These are phyloP conservation scores for Amphiprion ocellaris DNA, from an alignment of 2,113 vertebrate species.

Conservation along the genomic window DNA sequence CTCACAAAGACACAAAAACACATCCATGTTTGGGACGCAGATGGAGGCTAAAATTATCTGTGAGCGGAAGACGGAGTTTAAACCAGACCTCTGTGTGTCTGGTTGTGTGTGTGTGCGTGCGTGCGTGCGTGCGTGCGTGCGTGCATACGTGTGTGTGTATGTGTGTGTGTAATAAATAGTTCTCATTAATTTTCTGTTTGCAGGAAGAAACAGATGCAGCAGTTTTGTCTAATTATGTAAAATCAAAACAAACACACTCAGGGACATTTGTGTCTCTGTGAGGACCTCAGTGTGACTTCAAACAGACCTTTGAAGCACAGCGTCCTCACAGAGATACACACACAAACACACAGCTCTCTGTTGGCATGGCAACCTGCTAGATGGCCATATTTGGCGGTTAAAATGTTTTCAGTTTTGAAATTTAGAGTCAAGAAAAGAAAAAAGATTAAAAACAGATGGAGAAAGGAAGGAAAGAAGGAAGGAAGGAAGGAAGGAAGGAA, in stretches of 20 bases:
- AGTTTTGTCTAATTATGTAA: conserved; percentile 68
- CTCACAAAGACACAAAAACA: too few species aligned
- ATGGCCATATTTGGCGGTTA: conserved; percentile 41
- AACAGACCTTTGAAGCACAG: neutral
- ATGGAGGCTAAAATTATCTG: conserved; percentile 62
- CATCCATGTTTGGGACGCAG: conserved; percentile 8
- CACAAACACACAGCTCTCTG: conserved; percentile 19
- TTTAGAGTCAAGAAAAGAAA: conserved; percentile 5
- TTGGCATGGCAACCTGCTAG: conserved; percentile 61
- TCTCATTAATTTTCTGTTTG: conserved; percentile 50
- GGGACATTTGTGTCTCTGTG: neutral
- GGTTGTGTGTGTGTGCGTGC: conserved; percentile 22
- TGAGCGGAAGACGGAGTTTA: conserved; percentile 75
- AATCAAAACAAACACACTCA: conserved; percentile 6
- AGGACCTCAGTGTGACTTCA: neutral
- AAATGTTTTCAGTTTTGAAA: conserved; percentile 38
- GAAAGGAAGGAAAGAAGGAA: neutral
- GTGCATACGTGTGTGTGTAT: conserved; percentile 27
- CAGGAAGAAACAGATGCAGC: conserved; percentile 71
- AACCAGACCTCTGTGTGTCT: conserved; percentile 53
- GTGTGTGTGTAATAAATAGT: conserved; percentile 17
- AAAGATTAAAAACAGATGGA: neutral
- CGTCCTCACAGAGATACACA: conserved; percentile 5
- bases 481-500: neutral
- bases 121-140: conserved; percentile 18